Conservation (phyloP, 2,888 invertebrate genomes). For the Rhyacophila evoluta region DNA sequence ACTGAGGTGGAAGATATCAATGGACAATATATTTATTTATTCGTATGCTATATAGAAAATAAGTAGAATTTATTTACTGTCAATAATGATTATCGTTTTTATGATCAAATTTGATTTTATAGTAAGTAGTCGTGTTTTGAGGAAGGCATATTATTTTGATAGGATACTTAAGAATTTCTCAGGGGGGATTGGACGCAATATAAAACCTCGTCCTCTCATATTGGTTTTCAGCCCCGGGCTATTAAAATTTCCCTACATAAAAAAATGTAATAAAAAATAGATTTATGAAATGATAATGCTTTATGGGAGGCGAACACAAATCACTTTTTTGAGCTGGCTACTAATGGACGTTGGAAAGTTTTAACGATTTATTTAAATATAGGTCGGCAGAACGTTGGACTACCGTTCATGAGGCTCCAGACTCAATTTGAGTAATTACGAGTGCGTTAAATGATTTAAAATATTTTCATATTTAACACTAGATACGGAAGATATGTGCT, state of each 20-base stretch:
- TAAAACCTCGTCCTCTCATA: background rate
- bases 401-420: no score
- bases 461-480: no score
- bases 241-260: slow-evolving; percentile 18
- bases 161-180: background rate
- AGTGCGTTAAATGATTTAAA: no score
- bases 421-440: no score
- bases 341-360: background rate
- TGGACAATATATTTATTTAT: no score
- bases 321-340: background rate
- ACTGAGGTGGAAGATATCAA: no score
- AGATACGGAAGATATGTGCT: background rate
- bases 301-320: background rate
- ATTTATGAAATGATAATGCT: slow-evolving; percentile 5
- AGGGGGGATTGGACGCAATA: slow-evolving; percentile 11
- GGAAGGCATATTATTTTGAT: background rate
- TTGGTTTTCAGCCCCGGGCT: background rate
- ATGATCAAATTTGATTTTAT: background rate
- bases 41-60: no score
- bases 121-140: background rate
- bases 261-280: slow-evolving; percentile 22
- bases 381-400: no score
- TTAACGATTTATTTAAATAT: no score
- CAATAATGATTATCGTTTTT: no score
- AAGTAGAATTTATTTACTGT: no score